phyloP scores from a whole-genome alignment of 1,140 invertebrate genomes.

The Centruroides vittatus region DNA sequence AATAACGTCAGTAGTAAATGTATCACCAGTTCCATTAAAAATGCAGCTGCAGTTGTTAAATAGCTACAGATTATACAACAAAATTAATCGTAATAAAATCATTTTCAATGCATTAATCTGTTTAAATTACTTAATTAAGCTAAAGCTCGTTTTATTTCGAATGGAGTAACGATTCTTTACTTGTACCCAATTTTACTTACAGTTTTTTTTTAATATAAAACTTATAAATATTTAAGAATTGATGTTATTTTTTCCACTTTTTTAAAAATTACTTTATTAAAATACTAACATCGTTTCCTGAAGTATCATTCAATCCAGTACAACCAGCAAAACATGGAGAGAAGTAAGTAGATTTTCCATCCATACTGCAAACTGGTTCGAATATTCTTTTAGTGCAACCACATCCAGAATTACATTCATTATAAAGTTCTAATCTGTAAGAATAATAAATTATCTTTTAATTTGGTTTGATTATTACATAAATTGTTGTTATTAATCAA shows the following conservation, averaged over 20 bases:
- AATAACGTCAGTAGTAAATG: not conserved
- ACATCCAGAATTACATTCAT: conserved; percentile 11
- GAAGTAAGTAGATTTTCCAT: conserved; percentile 58
- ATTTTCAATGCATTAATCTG: not conserved
- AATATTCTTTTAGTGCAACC: conserved; percentile 14
- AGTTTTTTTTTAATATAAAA: no score
- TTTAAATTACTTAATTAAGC: not conserved
- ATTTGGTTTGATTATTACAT: no score
- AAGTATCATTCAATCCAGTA: conserved; percentile 4
- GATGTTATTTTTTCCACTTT: no score
- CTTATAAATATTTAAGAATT: no score
- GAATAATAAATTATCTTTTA: not conserved
- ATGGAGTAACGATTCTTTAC: no score
- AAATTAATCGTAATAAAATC: not conserved
- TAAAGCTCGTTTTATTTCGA: no score
- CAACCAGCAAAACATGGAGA: conserved; percentile 82
- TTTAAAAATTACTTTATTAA: no score
- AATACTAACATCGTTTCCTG: not conserved
- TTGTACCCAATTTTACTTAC: no score
- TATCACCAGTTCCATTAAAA: not conserved
- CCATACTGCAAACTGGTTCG: conserved; percentile 52
- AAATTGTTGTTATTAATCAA: no score
- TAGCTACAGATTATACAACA: not conserved
- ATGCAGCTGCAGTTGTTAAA: conserved; percentile 12
- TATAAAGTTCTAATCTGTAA: conserved; percentile 9